phyloP scores from a whole-genome alignment of 2,113 vertebrate genomes.

The Papio anubis region DNA sequence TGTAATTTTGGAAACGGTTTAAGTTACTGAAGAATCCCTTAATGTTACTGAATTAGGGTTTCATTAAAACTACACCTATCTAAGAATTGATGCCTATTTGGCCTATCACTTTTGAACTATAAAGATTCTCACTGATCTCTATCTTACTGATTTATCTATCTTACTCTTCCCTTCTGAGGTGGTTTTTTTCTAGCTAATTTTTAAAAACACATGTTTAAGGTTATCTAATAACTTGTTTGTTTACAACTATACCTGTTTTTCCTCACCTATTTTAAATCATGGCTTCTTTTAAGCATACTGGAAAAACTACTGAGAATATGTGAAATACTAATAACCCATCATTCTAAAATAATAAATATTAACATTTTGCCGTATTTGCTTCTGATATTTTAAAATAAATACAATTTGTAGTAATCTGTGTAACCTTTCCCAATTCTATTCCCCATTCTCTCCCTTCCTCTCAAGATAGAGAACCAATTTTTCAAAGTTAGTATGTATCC shows the following conservation, averaged over 20 bases:
- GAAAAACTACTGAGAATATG: not conserved
- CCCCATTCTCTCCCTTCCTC: not conserved
- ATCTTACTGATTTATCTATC: not conserved
- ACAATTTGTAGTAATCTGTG: not conserved
- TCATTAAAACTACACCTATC: not conserved
- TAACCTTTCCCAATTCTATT: not conserved
- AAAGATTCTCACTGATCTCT: not conserved
- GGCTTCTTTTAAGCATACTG: not conserved
- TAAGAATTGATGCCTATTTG: not conserved
- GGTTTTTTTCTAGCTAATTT: not conserved
- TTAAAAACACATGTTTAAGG: not conserved
- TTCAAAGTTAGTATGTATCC: not conserved
- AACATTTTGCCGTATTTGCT: not conserved
- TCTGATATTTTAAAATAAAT: constrained; percentile 24
- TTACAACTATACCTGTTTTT: not conserved
- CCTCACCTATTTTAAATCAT: not conserved
- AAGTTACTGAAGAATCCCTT: not conserved
- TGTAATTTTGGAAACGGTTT: not conserved
- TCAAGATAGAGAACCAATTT: not conserved
- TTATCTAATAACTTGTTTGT: not conserved
- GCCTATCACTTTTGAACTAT: not conserved
- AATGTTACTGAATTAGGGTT: not conserved
- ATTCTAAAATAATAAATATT: not conserved
- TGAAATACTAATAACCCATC: not conserved
- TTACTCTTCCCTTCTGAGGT: not conserved